Percentiles rank a stretch among this genome's conserved stretches.
These are phyloP conservation scores for Ischnura elegans DNA, from an alignment of 2,888 invertebrate species.

Conservation along the genomic window DNA sequence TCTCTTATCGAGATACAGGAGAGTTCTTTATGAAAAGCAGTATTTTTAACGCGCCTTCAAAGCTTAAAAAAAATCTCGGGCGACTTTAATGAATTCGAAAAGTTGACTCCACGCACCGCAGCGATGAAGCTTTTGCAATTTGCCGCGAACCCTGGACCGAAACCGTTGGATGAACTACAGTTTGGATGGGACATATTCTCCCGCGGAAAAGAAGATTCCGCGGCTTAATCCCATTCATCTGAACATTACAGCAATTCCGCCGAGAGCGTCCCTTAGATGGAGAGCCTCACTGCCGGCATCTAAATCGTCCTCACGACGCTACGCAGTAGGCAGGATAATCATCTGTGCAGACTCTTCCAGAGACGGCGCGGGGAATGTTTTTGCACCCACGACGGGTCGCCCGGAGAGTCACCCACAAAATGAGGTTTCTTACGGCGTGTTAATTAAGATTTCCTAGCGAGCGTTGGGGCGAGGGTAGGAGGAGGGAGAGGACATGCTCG, in stretches of 20 bases:
- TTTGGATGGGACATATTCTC: neutral
- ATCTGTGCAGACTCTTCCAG: neutral
- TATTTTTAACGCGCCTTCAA: too few relatives aligned
- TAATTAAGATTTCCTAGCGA: neutral
- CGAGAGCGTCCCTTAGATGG: neutral
- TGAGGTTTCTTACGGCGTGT: conserved; percentile 6
- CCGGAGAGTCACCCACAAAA: neutral
- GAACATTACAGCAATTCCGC: neutral
- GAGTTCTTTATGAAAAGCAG: too few relatives aligned
- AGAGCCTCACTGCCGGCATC: neutral
- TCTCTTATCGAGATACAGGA: too few relatives aligned
- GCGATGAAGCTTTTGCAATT: neutral
- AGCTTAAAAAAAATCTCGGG: too few relatives aligned
- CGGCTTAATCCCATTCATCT: neutral
- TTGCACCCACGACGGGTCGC: neutral
- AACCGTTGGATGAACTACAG: neutral
- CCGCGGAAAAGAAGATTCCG: neutral
- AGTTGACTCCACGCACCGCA: too few relatives aligned
- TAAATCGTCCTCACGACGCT: neutral
- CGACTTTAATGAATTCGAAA: too few relatives aligned
- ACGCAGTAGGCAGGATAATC: neutral
- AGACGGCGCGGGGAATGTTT: neutral
- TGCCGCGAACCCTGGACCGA: neutral
- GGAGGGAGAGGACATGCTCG: neutral
- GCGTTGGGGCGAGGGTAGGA: neutral